A percentile compares a stretch with the other conserved stretches of the same genome.
phyloP scores from a whole-genome alignment of 2,888 invertebrate species.

The Gortyna flavago region DNA sequence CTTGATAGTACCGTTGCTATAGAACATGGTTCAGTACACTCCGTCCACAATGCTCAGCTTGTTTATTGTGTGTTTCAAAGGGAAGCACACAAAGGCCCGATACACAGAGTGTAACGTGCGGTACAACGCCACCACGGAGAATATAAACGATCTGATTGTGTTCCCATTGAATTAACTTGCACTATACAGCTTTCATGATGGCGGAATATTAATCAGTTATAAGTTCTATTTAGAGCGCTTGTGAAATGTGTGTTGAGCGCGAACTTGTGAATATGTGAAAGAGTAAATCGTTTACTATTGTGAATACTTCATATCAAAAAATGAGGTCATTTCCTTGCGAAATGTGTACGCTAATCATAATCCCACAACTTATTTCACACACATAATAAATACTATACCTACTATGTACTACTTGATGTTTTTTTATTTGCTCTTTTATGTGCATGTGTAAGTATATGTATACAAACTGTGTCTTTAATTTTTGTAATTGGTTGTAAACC shows the following conservation, averaged over 20 bases:
- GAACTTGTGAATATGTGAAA: constrained; percentile 21
- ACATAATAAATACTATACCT: background rate
- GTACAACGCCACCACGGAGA: constrained; percentile 67
- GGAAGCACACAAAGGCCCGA: constrained; percentile 77
- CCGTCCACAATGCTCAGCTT: constrained; percentile 74
- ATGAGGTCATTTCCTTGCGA: background rate
- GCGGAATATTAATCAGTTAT: constrained; percentile 65
- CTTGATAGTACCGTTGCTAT: constrained; percentile 61
- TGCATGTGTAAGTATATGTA: background rate
- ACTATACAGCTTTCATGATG: constrained; percentile 63
- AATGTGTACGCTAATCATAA: background rate
- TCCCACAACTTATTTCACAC: background rate
- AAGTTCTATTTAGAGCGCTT: constrained; percentile 50
- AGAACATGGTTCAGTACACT: constrained; percentile 74
- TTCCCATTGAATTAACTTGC: constrained; percentile 68
- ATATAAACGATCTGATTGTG: constrained; percentile 71
- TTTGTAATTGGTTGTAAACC: too few relatives aligned
- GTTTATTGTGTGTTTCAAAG: constrained; percentile 82
- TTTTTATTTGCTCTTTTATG: background rate
- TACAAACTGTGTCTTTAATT: background rate
- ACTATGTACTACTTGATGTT: background rate
- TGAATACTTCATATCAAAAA: background rate
- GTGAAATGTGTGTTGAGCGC: constrained; percentile 38
- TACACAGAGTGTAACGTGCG: constrained; percentile 72
- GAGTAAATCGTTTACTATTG: constrained; percentile 19